Evolutionary conservation across 2,888 invertebrate genomes (phyloP), one percentile per base, ranked within the genome.

Genomic region (Hirudinaria manillensis): DNA sequence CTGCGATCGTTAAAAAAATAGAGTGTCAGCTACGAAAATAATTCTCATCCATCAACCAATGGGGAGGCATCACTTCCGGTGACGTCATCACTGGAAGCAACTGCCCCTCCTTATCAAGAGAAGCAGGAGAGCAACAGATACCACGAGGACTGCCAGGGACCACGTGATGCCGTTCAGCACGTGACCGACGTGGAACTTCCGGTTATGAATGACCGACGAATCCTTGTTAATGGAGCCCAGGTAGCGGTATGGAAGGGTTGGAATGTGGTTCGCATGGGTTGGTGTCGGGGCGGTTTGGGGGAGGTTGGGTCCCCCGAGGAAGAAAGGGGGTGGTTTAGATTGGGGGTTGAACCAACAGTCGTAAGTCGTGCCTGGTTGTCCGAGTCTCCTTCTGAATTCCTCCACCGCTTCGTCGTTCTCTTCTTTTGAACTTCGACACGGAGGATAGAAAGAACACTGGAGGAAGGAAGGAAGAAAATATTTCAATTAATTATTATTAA

Each of bases 401-500:
- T 68, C 51, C 0, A 76, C 78, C 56, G 77, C 65, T 72, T 77
- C 51, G 29, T 70, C 73, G 76, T 78, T 77, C 76, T 79, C 56
- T 55, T 73, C 70, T 4, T 72, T 34, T 21, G 77, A 77, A 55
- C 78, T 78, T 56, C 75, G 72, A 75, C 78, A 78, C 13, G 78
- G 75, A 13, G 78, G 78, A 55, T 77, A 77, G 70, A 75, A 78
- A 55, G 78, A 77, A 55, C 78, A 78, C 78, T 78, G 76, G 7
- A 75, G 55, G 0, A 29, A 73, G 24, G 70, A 1, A 61, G 61
- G 56, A 27, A 76, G 27, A 56, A 38, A 34, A 21, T 27, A 51
- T 27, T 19, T 4, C 19, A n/a, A n/a, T n/a, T n/a, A n/a, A n/a
- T n/a, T n/a, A n/a, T n/a, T n/a, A n/a, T n/a, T n/a, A n/a, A n/a